Percentiles rank a stretch among this genome's conserved stretches.
These are phyloP conservation scores for Hypolimnas misippus DNA, from an alignment of 2,888 invertebrate species.

Conservation along the genomic window DNA sequence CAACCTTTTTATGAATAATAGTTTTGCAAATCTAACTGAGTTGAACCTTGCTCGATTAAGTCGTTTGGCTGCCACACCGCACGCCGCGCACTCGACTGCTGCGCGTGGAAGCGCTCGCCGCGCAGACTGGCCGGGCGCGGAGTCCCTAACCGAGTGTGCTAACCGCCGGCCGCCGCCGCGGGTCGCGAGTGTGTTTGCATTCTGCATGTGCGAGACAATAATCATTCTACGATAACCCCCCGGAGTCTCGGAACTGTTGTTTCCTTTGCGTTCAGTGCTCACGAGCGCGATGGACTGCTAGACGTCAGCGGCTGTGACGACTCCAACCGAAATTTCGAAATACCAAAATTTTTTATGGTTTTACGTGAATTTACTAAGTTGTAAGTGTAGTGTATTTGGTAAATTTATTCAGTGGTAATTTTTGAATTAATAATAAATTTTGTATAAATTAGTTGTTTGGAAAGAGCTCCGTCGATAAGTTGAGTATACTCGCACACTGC, in stretches of 20 bases:
- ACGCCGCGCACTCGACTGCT: no score
- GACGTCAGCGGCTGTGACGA: conserved; percentile 78
- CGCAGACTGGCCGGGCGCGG: no score
- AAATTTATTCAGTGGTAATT: conserved; percentile 54
- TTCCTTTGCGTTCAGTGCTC: conserved; percentile 37
- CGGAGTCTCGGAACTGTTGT: conserved; percentile 39
- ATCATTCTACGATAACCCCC: conserved; percentile 44
- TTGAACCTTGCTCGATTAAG: no score
- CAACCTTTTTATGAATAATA: no score
- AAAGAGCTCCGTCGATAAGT: conserved; percentile 58
- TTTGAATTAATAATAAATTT: conserved; percentile 61
- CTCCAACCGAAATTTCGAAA: conserved; percentile 61
- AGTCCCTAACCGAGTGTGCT: conserved; percentile 78
- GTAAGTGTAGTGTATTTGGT: conserved; percentile 61
- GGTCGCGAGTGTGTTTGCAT: conserved; percentile 64
- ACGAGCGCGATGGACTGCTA: conserved; percentile 47
- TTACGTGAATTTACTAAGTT: conserved; percentile 58
- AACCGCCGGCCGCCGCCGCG: conserved; percentile 64
- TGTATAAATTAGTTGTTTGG: conserved; percentile 51
- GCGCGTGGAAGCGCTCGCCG: no score
- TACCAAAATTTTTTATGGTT: conserved; percentile 70
- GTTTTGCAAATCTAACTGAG: no score
- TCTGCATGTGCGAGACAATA: conserved; percentile 81
- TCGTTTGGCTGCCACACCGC: no score
- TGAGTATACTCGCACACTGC: conserved; percentile 70